Conservation (phyloP, 2,797 vertebrate species). For the Pristis pectinata region DNA sequence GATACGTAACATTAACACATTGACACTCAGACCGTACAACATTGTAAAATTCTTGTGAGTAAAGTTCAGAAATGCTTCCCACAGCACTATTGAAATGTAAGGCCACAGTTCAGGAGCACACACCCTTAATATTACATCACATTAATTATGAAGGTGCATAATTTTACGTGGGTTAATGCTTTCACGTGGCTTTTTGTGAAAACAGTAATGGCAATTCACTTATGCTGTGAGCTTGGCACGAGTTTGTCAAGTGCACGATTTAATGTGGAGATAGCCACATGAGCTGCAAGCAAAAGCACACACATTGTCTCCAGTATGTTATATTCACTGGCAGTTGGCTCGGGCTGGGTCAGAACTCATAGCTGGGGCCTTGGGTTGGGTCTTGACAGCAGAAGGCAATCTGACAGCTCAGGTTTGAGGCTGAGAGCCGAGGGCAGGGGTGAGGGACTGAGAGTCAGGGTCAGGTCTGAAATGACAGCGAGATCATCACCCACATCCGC, state of each 20-base stretch:
- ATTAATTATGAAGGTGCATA: slow-evolving; percentile 14
- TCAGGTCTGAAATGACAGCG: slow-evolving; percentile 25
- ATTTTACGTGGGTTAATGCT: background rate
- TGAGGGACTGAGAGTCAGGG: background rate
- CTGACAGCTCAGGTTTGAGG: slow-evolving; percentile 13
- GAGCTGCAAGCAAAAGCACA: background rate
- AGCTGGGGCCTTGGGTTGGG: background rate
- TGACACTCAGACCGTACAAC: background rate
- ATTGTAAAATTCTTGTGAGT: slow-evolving; percentile 8
- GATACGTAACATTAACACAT: background rate
- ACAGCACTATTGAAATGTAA: background rate
- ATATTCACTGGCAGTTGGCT: background rate
- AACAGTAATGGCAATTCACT: slow-evolving; percentile 10
- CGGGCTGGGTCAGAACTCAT: slow-evolving; percentile 8
- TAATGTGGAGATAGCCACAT: background rate
- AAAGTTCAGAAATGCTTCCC: background rate
- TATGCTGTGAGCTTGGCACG: background rate
- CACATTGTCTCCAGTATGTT: background rate
- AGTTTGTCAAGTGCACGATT: background rate
- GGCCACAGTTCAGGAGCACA: background rate
- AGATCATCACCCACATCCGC: slow-evolving; percentile 16
- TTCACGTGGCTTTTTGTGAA: background rate
- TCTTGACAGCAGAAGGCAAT: background rate
- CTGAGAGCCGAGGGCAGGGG: background rate
- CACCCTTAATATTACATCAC: slow-evolving; percentile 6